Base-by-base conservation (phyloP, 2,113 vertebrate genomes). In the Phocoena sinus region DNA sequence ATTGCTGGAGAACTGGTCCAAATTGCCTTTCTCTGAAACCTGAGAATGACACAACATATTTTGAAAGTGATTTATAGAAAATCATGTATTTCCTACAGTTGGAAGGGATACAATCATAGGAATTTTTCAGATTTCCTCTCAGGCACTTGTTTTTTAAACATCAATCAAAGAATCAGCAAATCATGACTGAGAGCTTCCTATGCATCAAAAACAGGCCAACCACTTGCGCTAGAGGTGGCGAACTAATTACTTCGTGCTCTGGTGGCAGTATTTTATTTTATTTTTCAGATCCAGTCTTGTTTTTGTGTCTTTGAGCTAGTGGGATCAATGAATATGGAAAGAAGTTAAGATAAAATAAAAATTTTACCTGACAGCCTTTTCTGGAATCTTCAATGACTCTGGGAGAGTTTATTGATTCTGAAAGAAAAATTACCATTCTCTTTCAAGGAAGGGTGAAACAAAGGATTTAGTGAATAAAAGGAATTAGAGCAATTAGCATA, bases 391-490 rank as follows among this genome's bases (percentile, higher is more conserved):
- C 98, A 95, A 25, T 92, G 93, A 58, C 36, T 95, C 68, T 41
- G 1, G 74, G 81, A 97, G 94, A 93, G 81, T 96, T 98, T 98
- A 98, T 96, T 96, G 97, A 98, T 97, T 98, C 77, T 89, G 94
- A 12, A 44, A 91, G 97, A 97, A 96, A 95, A 95, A 97, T 97
- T 96, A 81, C 83, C 71, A 56, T 89, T 96, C 83, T 97, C 77
- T 97, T 98, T 79, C 13, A 20, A 63, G 31, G 92, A 82, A 93
- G 79, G 67, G 38, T 38, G 18, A 98, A 96, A 92, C 79, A 95
- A 97, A 97, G 82, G 98, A 90, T 97, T 97, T 97, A 97, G 89
- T 86, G 95, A 98, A 97, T 92, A 97, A 96, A 97, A 96, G 87
- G 41, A 96, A 86, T 96, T 5, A 92, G 81, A 96, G 86, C 90